A percentile compares a stretch with the other conserved stretches of the same genome.
phyloP scores from a whole-genome alignment of 2,113 vertebrate genomes.

The Ammodytes marinus region DNA sequence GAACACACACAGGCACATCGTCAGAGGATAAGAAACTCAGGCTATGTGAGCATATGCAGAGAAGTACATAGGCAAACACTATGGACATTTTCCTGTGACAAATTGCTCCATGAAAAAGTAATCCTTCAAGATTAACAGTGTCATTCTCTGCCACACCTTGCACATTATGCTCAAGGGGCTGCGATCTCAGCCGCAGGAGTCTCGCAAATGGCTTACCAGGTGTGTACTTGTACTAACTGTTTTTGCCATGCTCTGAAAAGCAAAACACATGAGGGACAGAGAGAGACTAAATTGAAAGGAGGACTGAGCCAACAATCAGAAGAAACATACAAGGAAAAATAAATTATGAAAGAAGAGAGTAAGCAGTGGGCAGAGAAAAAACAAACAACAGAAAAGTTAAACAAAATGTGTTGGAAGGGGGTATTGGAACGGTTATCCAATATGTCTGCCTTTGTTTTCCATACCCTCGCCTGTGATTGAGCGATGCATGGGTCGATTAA shows the following conservation, averaged over 20 bases:
- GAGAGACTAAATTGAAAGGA: slow-evolving; percentile 32
- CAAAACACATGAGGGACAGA: slow-evolving; percentile 25
- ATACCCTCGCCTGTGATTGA: slow-evolving; percentile 40
- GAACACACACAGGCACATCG: slow-evolving; percentile 47
- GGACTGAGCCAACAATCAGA: slow-evolving; percentile 39
- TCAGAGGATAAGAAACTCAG: slow-evolving; percentile 22
- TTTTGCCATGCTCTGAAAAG: slow-evolving; percentile 48
- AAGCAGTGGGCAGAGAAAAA: slow-evolving; percentile 19
- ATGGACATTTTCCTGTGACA: slow-evolving; percentile 69
- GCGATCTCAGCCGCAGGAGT: slow-evolving; percentile 56
- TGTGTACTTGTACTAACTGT: slow-evolving; percentile 55
- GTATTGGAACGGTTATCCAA: not conserved
- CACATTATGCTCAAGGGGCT: slow-evolving; percentile 69
- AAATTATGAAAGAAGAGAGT: slow-evolving; percentile 12
- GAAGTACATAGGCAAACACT: slow-evolving; percentile 62
- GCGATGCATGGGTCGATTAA: slow-evolving; percentile 48
- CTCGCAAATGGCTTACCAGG: slow-evolving; percentile 66
- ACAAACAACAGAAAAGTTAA: slow-evolving; percentile 32
- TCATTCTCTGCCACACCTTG: slow-evolving; percentile 73
- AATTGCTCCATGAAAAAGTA: slow-evolving; percentile 76
- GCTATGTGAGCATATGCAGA: slow-evolving; percentile 44
- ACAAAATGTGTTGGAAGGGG: slow-evolving; percentile 4
- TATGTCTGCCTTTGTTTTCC: slow-evolving; percentile 51
- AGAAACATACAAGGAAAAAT: slow-evolving; percentile 23
- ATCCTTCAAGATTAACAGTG: slow-evolving; percentile 81